Conservation (phyloP, 2,888 invertebrate genomes). For the Sceliomorpha sp. region DNA sequence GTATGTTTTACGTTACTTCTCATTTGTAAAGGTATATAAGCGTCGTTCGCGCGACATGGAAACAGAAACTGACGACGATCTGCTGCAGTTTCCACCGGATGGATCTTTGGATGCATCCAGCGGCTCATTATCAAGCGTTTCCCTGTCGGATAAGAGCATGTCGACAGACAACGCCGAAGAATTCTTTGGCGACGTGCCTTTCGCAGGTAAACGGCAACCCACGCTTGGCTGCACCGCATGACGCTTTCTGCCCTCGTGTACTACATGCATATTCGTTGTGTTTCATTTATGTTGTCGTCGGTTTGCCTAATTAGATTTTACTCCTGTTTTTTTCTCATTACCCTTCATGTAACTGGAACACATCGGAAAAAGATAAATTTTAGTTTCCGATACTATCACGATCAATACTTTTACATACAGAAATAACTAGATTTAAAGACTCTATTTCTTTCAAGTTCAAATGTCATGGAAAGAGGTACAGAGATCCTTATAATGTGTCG, state of each 20-base stretch:
- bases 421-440: too few relatives aligned
- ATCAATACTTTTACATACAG: too few relatives aligned
- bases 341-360: too few relatives aligned
- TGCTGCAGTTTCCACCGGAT: conserved; percentile 81
- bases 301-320: conserved; percentile 63
- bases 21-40: conserved; percentile 86
- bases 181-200: conserved; percentile 91
- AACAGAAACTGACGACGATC: conserved; percentile 87
- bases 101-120: conserved; percentile 83
- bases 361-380: too few relatives aligned
- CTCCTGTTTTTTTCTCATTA: conserved; percentile 30
- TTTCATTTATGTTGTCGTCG: conserved; percentile 74
- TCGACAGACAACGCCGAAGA: conserved; percentile 93
- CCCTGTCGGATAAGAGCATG: conserved; percentile 88
- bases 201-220: conserved; percentile 87
- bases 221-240: conserved; percentile 81
- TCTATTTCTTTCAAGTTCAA: too few relatives aligned
- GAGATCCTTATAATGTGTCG: too few relatives aligned
- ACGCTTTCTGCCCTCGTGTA: conserved; percentile 79
- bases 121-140: conserved; percentile 88
- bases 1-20: conserved; percentile 4
- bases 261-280: conserved; percentile 76
- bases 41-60: conserved; percentile 91
- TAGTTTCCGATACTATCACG: too few relatives aligned
- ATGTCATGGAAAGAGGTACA: too few relatives aligned